Base-by-base conservation (phyloP, 2,888 invertebrate species). In the Drosophila imparisetae region DNA sequence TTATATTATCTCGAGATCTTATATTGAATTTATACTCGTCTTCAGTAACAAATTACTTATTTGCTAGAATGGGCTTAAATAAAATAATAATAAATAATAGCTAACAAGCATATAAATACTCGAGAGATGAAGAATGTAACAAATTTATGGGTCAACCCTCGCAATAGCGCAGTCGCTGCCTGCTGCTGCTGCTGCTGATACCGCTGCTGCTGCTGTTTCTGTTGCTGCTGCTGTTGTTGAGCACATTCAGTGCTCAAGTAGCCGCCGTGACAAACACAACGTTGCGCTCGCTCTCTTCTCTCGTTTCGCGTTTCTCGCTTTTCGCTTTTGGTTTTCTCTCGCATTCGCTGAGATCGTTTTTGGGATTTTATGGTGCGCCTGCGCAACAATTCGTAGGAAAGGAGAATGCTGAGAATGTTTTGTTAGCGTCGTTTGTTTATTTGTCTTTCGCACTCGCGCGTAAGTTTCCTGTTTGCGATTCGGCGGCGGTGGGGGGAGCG, bases 391-490 rank as follows among this genome's bases (percentile, higher is more conserved):
- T 42, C 15, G 15, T 45, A 1, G 13, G 7, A 13, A 63, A 63
- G 75, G 75, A 68, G 53, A 50, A 50, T 59, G 54, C 72, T 58
- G 64, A 48, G 49, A 57, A 59, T 48, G 63, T 65, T 49, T 45
- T 68, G 68, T 68, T 50, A 30, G 59, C 67, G 64, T 55, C 69
- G 74, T 73, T 68, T 78, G 57, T 76, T 71, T 80, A 68, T 78
- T 85, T 76, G 67, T 55, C 72, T 76, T 62, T 75, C 55, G 57
- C 80, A 59, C 45, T 80, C 67, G 71, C 73, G 79, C 76, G 81
- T 72, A 70, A 84, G 78, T 83, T 87, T 86, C 86, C 86, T 87
- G 86, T 77, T 45, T 45, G 53, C 38, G 18, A 36, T 54, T 53
- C 34, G 34, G 2, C 36, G 38, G 36, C 30, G 38, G 29, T 50